Evolutionary conservation across 2,113 vertebrate genomes (phyloP).

Genomic region (Dolichallabes microphthalmus): DNA sequence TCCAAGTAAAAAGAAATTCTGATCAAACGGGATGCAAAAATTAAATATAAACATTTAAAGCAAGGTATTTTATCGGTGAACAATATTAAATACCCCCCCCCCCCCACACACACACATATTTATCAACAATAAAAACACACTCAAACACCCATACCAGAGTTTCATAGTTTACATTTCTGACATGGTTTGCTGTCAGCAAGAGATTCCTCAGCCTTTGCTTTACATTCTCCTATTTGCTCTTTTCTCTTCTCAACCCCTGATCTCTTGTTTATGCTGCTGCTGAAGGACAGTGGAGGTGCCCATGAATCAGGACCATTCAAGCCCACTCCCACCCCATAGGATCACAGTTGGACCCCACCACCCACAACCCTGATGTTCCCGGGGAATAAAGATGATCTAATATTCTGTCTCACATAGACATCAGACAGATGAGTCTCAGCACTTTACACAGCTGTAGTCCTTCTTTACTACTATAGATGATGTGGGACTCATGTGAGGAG

Average conservation of each 20-base stretch:
- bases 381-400: background rate
- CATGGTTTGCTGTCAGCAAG: slow-evolving; percentile 14
- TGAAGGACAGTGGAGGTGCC: background rate
- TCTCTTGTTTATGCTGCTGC: background rate
- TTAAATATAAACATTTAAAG: background rate
- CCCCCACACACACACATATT: background rate
- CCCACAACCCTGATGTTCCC: background rate
- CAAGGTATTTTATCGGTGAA: background rate
- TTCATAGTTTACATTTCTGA: slow-evolving; percentile 28
- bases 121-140: background rate
- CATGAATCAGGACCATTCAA: background rate
- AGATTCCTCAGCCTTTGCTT: background rate
- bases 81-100: background rate
- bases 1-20: background rate
- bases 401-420: background rate
- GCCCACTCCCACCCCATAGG: background rate
- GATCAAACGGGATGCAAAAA: background rate
- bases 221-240: background rate
- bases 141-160: background rate
- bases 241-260: background rate
- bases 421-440: background rate
- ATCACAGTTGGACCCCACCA: background rate
- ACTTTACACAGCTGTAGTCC: background rate
- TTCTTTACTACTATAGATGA: background rate
- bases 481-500: background rate